phyloP scores from a whole-genome alignment of 2,797 vertebrate species.

The Catamblyrhynchus diadema region DNA sequence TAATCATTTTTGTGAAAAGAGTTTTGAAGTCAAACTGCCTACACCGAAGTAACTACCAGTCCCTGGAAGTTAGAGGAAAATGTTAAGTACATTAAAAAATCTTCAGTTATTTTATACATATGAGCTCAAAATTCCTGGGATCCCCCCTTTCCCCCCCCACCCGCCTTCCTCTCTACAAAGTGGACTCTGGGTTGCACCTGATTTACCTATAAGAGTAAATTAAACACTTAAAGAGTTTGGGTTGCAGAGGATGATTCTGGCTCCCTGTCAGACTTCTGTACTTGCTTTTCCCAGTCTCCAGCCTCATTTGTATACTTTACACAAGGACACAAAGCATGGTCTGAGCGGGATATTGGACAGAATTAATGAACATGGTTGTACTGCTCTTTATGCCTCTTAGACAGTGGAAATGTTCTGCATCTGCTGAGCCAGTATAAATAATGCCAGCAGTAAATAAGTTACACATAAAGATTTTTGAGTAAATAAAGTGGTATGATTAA shows the following conservation, averaged over 20 bases:
- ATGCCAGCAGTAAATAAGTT: neutral
- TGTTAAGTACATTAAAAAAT: neutral
- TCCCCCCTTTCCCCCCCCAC: rapidly evolving
- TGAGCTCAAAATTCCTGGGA: neutral
- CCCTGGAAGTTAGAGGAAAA: neutral
- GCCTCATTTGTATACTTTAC: neutral
- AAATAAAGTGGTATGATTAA: neutral
- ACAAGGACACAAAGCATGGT: neutral
- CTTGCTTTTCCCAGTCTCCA: neutral
- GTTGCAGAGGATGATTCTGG: neutral
- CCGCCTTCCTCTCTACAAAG: neutral
- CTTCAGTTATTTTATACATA: neutral
- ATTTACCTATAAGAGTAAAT: neutral
- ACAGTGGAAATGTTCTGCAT: neutral
- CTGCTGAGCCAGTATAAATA: neutral
- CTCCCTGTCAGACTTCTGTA: neutral
- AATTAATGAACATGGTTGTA: neutral
- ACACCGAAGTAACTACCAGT: neutral
- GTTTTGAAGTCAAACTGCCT: neutral
- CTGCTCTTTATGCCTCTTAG: neutral
- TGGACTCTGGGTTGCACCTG: neutral
- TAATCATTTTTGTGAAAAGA: neutral
- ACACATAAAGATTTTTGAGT: neutral
- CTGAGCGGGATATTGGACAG: neutral
- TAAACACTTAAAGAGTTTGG: neutral